Conservation (phyloP, 2,113 vertebrate genomes). For the Ctenodactylus gundi region DNA sequence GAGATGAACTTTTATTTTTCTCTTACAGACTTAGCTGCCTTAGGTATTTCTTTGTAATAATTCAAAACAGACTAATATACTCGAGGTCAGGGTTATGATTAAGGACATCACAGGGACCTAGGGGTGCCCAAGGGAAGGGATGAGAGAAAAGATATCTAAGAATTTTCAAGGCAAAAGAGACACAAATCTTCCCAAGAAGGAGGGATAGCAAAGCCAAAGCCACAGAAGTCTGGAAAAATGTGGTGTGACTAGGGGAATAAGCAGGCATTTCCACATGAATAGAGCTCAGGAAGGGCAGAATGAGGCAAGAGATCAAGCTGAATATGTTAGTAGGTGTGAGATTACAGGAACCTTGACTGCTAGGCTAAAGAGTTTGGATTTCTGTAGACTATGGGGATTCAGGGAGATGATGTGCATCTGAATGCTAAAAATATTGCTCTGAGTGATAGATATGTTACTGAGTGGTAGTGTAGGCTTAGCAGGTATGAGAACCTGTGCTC, state of each 20-base stretch:
- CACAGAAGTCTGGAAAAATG: not conserved
- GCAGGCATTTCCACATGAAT: not conserved
- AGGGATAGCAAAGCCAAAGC: not conserved
- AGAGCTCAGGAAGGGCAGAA: not conserved
- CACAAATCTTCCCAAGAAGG: not conserved
- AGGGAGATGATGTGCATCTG: not conserved
- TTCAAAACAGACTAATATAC: not conserved
- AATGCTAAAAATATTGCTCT: not conserved
- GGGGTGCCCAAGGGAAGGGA: not conserved
- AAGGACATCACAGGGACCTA: not conserved
- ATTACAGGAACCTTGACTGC: not conserved
- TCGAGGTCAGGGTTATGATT: not conserved
- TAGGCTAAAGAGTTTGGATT: not conserved
- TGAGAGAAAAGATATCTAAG: not conserved
- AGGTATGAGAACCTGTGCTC: too few relatives aligned
- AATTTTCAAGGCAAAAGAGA: not conserved
- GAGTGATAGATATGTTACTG: not conserved
- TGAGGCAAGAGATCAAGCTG: not conserved
- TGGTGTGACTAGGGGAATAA: not conserved
- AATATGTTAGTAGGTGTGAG: not conserved
- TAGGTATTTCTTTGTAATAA: not conserved
- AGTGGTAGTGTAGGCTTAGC: not conserved
- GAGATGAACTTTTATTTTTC: too few relatives aligned
- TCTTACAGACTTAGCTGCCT: not conserved
- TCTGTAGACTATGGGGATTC: not conserved